These are phyloP conservation scores for Andrena hattorfiana DNA, from an alignment of 2,888 invertebrate genomes.

Conservation along the genomic window DNA sequence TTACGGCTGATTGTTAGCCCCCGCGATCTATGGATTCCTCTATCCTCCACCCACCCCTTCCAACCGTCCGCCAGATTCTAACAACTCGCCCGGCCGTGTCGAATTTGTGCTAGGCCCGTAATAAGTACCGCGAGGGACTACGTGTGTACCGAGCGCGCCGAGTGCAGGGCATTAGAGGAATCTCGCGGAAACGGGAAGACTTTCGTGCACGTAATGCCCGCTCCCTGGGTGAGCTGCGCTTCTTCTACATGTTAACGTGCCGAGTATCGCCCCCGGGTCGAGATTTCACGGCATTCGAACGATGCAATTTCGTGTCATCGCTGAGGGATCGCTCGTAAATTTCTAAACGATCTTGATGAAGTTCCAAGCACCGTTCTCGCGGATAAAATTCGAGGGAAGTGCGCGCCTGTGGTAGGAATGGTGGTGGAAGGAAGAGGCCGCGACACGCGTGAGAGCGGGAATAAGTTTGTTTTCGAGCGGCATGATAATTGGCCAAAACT, in stretches of 20 bases:
- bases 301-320: constrained; percentile 15
- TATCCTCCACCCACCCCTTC: constrained; percentile 43
- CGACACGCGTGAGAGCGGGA: constrained; percentile 21
- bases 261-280: constrained; percentile 1
- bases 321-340: constrained; percentile 20
- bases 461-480: constrained; percentile 43
- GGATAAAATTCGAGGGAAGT: constrained; percentile 10
- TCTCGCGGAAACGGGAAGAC: constrained; percentile 48
- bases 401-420: too few species aligned
- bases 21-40: constrained; percentile 84
- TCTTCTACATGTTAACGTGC: constrained; percentile 13
- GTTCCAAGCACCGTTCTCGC: neutral
- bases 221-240: neutral
- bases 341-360: neutral
- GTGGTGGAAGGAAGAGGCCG: neutral
- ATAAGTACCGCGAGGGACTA: constrained; percentile 60
- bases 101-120: constrained; percentile 79
- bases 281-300: constrained; percentile 24
- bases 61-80: constrained; percentile 72
- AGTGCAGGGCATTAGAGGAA: constrained; percentile 53
- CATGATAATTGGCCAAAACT: constrained; percentile 58
- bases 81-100: constrained; percentile 75
- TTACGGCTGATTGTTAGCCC: constrained; percentile 85
- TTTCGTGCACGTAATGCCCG: constrained; percentile 50
- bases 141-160: constrained; percentile 45